Conservation (phyloP, 1,140 invertebrate species). For the Thaumetopoea pityocampa region DNA sequence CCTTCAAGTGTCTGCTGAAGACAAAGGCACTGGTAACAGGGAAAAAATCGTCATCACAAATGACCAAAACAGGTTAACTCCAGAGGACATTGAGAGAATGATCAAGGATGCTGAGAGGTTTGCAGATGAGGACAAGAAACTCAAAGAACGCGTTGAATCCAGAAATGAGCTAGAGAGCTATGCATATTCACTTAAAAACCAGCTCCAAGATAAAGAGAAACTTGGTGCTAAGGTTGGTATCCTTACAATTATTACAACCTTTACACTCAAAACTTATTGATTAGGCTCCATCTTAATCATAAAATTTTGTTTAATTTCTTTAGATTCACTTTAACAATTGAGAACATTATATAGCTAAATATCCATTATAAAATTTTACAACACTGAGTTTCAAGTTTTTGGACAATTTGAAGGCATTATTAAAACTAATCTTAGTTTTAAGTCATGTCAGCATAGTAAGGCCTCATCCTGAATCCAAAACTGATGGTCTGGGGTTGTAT, state of each 20-base stretch:
- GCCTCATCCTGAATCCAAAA: too few relatives aligned
- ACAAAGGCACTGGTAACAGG: conserved; percentile 98
- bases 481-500: too few relatives aligned
- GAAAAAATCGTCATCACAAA: conserved; percentile 99
- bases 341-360: too few relatives aligned
- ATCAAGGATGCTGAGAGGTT: conserved; percentile 99
- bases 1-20: conserved; percentile 96
- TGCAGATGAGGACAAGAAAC: conserved; percentile 98
- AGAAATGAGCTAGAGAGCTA: conserved; percentile 98
- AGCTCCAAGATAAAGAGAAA: conserved; percentile 98
- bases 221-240: conserved; percentile 90
- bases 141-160: conserved; percentile 97
- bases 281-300: too few relatives aligned
- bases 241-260: neutral
- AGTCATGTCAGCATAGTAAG: too few relatives aligned
- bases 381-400: too few relatives aligned
- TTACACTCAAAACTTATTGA: too few relatives aligned
- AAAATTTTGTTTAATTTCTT: neutral
- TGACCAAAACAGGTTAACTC: conserved; percentile 96
- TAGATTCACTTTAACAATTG: conserved; percentile 1
- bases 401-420: too few relatives aligned
- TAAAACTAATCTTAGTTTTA: too few relatives aligned
- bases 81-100: conserved; percentile 99
- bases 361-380: too few relatives aligned
- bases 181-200: conserved; percentile 98